A percentile compares a stretch with the other conserved stretches of the same genome.
Evolutionary conservation across 2,113 vertebrate genomes (phyloP).

Genomic region (Thalassoma bifasciatum): DNA sequence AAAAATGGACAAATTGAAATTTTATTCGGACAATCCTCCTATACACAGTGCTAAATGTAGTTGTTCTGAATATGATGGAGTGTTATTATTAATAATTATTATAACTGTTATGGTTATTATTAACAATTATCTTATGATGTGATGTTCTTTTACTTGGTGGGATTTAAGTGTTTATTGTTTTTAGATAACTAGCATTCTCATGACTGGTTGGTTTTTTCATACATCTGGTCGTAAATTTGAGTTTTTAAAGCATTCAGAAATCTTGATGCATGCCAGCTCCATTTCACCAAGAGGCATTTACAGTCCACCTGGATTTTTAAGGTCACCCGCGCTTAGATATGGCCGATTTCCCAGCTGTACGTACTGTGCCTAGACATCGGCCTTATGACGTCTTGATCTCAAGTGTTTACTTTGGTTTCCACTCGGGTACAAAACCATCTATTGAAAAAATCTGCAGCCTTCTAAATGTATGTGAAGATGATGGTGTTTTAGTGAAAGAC

Average conservation of each 20-base stretch:
- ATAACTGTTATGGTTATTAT: constrained; percentile 87
- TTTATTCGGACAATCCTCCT: constrained; percentile 85
- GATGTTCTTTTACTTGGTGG: constrained; percentile 85
- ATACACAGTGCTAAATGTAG: constrained; percentile 85
- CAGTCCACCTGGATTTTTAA: constrained; percentile 66
- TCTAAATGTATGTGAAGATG: constrained; percentile 42
- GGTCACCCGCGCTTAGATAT: constrained; percentile 55
- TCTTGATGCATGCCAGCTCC: constrained; percentile 78
- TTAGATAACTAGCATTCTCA: constrained; percentile 83
- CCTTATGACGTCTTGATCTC: constrained; percentile 75
- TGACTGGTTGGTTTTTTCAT: constrained; percentile 76
- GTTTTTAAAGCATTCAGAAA: constrained; percentile 64
- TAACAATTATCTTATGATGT: constrained; percentile 85
- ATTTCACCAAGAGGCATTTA: constrained; percentile 77
- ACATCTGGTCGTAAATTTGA: constrained; percentile 72
- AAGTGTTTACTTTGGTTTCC: constrained; percentile 73
- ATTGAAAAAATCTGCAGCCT: constrained; percentile 65
- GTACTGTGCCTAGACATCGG: constrained; percentile 76
- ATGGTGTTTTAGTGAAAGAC: constrained; percentile 19
- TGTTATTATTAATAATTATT: constrained; percentile 87
- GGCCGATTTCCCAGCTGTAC: constrained; percentile 68
- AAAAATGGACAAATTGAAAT: constrained; percentile 64
- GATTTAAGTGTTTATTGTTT: constrained; percentile 86
- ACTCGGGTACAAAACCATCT: constrained; percentile 64
- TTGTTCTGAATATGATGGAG: constrained; percentile 87